Percentiles rank a stretch among this genome's conserved stretches.
These are phyloP conservation scores for Amniataba percoides DNA, from an alignment of 2,797 vertebrate species.

Conservation along the genomic window DNA sequence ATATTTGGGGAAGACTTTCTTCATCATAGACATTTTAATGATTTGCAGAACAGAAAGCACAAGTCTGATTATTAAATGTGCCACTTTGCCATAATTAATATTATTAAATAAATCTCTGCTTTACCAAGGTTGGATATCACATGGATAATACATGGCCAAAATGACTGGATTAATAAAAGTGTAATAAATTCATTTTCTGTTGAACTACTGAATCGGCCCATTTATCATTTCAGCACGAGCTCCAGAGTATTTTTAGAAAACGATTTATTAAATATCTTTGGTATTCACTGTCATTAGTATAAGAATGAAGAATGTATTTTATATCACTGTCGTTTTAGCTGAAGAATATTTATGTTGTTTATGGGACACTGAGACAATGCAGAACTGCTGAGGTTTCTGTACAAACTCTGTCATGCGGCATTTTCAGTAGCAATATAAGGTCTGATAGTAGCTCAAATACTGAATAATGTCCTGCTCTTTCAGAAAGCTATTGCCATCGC, in stretches of 20 bases:
- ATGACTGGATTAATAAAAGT: not conserved
- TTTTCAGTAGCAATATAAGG: not conserved
- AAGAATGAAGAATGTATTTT: not conserved
- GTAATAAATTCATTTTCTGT: not conserved
- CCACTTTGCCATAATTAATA: not conserved
- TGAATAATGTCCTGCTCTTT: slow-evolving; percentile 55
- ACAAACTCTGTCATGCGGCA: not conserved
- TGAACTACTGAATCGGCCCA: not conserved
- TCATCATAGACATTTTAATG: not conserved
- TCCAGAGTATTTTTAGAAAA: not conserved
- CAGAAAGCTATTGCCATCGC: slow-evolving; percentile 97
- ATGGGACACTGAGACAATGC: not conserved
- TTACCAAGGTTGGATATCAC: not conserved
- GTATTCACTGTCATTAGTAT: not conserved
- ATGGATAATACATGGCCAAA: not conserved
- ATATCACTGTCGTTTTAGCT: slow-evolving; percentile 2
- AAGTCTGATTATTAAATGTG: not conserved
- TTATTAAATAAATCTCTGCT: not conserved
- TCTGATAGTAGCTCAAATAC: slow-evolving; percentile 1
- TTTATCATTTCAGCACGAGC: not conserved
- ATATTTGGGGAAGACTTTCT: not conserved
- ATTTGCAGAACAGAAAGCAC: not conserved
- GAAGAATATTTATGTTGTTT: not conserved
- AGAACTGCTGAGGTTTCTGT: not conserved
- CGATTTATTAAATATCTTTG: not conserved